phyloP scores from a whole-genome alignment of 1,140 invertebrate species.

The Lordiphosa stackelbergi region DNA sequence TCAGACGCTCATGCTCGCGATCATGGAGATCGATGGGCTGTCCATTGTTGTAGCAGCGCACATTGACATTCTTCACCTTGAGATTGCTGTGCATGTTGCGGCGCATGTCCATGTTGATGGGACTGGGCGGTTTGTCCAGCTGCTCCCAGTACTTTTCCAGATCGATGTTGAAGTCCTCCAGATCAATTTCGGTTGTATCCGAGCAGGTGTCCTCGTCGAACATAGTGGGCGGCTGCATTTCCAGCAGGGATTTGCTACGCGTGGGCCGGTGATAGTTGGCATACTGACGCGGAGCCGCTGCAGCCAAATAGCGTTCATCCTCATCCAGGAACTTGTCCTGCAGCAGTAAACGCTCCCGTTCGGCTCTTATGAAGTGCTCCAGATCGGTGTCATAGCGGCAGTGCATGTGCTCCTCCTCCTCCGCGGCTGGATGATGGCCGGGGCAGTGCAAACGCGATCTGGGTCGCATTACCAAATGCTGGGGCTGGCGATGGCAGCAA shows the following conservation, averaged over 20 bases:
- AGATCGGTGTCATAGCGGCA: constrained; percentile 75
- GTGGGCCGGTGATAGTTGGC: constrained; percentile 50
- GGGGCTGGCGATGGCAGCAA: constrained; percentile 63
- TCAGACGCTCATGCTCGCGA: constrained; percentile 71
- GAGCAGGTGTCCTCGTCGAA: constrained; percentile 76
- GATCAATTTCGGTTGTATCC: constrained; percentile 74
- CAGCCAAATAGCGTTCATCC: constrained; percentile 65
- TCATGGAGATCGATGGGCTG: constrained; percentile 75
- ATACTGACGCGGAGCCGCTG: constrained; percentile 26
- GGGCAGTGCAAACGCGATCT: constrained; percentile 49
- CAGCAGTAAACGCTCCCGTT: constrained; percentile 64
- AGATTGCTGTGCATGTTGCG: constrained; percentile 75
- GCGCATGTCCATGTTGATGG: constrained; percentile 75
- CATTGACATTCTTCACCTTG: constrained; percentile 75
- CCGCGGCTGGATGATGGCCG: constrained; percentile 70
- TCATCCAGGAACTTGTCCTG: constrained; percentile 76
- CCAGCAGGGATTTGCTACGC: constrained; percentile 72
- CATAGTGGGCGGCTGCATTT: constrained; percentile 67
- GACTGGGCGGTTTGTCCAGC: constrained; percentile 73
- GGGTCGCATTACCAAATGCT: constrained; percentile 16
- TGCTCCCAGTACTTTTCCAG: constrained; percentile 77
- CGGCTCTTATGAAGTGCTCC: constrained; percentile 73
- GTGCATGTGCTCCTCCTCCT: constrained; percentile 74
- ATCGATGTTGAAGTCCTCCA: constrained; percentile 76
- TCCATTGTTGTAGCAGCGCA: constrained; percentile 74